Evolutionary conservation across 2,797 vertebrate species (phyloP).

Genomic region (Sparidentex hasta): DNA sequence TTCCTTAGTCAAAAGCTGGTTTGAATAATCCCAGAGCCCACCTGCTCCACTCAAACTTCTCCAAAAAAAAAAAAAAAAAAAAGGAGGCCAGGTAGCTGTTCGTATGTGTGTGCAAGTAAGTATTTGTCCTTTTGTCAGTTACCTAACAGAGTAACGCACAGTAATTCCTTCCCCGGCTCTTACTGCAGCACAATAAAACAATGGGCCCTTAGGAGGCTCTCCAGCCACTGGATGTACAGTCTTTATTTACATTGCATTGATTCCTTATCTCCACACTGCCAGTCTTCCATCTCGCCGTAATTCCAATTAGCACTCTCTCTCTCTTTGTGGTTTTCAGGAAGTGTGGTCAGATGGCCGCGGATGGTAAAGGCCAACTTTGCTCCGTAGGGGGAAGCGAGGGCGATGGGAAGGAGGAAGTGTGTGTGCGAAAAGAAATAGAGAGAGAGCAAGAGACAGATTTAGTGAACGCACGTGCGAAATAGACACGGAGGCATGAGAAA

Average conservation of each 20-base stretch:
- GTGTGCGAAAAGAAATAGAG: neutral
- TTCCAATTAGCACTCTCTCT: constrained; percentile 72
- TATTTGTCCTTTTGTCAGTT: constrained; percentile 47
- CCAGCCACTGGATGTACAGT: constrained; percentile 56
- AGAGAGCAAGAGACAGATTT: neutral
- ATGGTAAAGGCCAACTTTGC: constrained; percentile 54
- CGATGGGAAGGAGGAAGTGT: constrained; percentile 34
- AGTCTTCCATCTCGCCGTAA: constrained; percentile 61
- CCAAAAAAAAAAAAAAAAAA: constrained; percentile 23
- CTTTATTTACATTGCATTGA: constrained; percentile 70
- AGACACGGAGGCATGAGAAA: neutral
- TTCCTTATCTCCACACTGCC: constrained; percentile 67
- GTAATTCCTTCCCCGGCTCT: constrained; percentile 59
- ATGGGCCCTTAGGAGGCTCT: constrained; percentile 54
- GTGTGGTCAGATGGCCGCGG: constrained; percentile 56
- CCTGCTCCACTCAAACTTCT: constrained; percentile 59
- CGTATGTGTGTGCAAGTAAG: constrained; percentile 16
- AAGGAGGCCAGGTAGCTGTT: constrained; percentile 28
- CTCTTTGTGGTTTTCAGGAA: constrained; percentile 69
- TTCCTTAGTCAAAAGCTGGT: constrained; percentile 64
- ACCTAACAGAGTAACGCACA: constrained; percentile 60
- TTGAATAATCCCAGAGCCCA: constrained; percentile 75
- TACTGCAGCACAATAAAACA: constrained; percentile 71
- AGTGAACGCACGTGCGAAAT: neutral
- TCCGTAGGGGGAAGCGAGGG: constrained; percentile 23